A percentile compares a stretch with the other conserved stretches of the same genome.
Evolutionary conservation across 2,113 vertebrate species (phyloP).

Genomic region (Sturnus vulgaris): DNA sequence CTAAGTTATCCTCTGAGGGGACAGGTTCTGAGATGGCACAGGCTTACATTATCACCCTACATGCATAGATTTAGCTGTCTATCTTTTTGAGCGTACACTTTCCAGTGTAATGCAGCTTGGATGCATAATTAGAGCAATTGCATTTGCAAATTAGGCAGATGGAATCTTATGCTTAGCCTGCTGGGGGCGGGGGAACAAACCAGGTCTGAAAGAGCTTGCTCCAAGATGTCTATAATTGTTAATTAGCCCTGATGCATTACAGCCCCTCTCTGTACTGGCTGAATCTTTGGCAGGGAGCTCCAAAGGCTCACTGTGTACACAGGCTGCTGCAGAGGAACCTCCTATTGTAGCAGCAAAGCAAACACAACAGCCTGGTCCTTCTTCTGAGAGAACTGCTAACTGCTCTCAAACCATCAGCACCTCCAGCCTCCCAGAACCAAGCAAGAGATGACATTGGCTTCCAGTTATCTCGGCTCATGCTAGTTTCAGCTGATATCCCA

Average conservation of each 20-base stretch:
- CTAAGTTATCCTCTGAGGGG: neutral
- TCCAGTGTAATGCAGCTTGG: neutral
- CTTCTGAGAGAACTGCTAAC: neutral
- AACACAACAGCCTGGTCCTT: neutral
- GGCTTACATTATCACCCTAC: neutral
- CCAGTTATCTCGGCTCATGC: neutral
- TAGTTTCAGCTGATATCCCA: neutral
- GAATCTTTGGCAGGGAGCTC: neutral
- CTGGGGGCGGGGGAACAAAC: neutral
- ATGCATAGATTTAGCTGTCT: neutral
- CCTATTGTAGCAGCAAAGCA: neutral
- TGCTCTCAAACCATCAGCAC: neutral
- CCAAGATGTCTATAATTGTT: constrained; percentile 17
- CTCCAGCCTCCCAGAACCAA: neutral
- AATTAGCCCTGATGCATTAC: neutral
- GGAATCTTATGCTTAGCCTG: neutral
- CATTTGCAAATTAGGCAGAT: constrained; percentile 33
- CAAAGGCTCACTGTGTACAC: neutral
- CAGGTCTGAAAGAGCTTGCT: constrained; percentile 24
- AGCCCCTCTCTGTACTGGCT: neutral
- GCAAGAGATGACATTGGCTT: neutral
- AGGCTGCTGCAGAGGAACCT: neutral
- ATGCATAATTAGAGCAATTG: constrained; percentile 40
- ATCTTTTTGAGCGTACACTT: neutral
- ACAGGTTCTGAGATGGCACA: neutral